Evolutionary conservation across 2,797 vertebrate genomes (phyloP), one percentile per base, ranked within the genome.

Genomic region (Aplochiton taeniatus): DNA sequence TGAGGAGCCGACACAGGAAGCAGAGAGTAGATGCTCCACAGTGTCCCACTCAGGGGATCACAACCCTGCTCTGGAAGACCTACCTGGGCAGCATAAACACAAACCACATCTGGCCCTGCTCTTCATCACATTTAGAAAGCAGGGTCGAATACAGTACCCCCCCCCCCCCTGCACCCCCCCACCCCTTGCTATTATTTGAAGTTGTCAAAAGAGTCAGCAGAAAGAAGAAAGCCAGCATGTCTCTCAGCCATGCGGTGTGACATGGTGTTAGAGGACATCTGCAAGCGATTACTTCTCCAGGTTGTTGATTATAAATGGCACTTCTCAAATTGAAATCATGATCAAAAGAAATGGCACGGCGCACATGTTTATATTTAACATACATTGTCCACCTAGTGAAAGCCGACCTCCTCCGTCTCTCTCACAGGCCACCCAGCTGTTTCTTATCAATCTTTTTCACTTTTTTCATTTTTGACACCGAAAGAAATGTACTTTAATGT

Each of bases 311-410:
- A 67, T 71, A 73, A 86, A 68, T 75, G 79, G 63, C 47, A 53
- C 72, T 83, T 70, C 67, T 85, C 58, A 77, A 78, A 84, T 79
- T 63, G 75, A 75, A 67, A 70, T 50, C 11, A 47, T 31, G 73
- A 85, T 91, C 80, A 85, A 87, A 87, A 75, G 79, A 66, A 65
- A 74, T 77, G 53, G 51, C 18, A 62, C 60, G 31, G 61, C 56
- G 74, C 73, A 81, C 16, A 53, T 81, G 67, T 85, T 84, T 86
- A 83, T 78, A 73, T 87, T 84, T 87, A 86, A 82, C 67, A 70
- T 60, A 70, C 61, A 63, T 70, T 78, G 78, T 75, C 70, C 63
- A 69, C 58, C 66, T 65, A 73, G 67, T 69, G 53, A 73, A 65
- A 74, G 69, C 58, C 70, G 61, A 62, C 47, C 54, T 72, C 62